Base-by-base conservation (phyloP, 1,140 invertebrate genomes). In the Potamilus streckersoni region DNA sequence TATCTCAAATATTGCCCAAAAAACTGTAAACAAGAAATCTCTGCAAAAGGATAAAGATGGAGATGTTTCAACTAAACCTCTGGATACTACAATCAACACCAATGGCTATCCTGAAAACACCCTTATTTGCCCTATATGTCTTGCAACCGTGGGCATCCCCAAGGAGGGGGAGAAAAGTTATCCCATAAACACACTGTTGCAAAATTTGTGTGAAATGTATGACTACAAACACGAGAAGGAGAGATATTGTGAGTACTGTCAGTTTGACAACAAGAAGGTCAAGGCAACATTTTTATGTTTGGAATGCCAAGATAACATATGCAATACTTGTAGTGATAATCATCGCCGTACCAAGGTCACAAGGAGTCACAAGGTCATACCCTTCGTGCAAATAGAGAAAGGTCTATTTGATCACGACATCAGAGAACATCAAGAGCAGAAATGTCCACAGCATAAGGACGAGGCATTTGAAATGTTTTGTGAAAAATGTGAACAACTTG, bases 361-460 rank as follows among this genome's bases (percentile, higher is more conserved):
- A 11, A 74, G 87, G 19, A 61, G 71, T 65, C 87, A 89, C 75
- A 69, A 79, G 55, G 76, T 89, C 16, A 83, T 83, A 38, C 82
- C 84, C 8, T 85, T 84, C 55, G 61, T 66, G 17, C 82, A 87
- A 62, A 86, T 87, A 55, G 73, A 79, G 63, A 80, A 83, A 61
- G 84, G 85, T n/a, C 73, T 85, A 1, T 86, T 84, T 67, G 86
- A 89, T 71, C 79, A 81, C 16, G 86, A 88, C 67, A 83, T 89
- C 49, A 73, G 87, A 56, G 73, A 69, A 57, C 20, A 78, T 57
- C 87, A 87, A 71, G n/a, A 16, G 8, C 70, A 76, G 19, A 31
- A 55, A 14, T 89, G 87, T 69, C 19, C 15, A 1, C 12, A 58
- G 8, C 87, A 88, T 74, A 23, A 71, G 5, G 73, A 74, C 16